Conservation (phyloP, 2,797 vertebrate genomes). For the Phalloptychus januarius region DNA sequence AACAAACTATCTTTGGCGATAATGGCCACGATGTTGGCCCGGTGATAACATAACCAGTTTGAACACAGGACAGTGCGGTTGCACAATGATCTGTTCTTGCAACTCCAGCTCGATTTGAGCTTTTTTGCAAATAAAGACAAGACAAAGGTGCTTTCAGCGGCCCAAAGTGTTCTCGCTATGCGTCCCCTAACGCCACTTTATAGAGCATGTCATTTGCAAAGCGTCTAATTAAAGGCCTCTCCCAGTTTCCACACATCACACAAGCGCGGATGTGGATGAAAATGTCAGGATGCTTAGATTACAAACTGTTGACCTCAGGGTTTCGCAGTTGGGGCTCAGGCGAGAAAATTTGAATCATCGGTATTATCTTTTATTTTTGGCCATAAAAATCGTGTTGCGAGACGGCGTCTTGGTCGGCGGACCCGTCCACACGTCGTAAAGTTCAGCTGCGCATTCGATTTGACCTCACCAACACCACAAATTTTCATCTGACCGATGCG, state of each 20-base stretch:
- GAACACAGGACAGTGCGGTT: neutral
- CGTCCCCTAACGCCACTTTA: slow-evolving; percentile 39
- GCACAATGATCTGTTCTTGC: neutral
- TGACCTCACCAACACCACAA: neutral
- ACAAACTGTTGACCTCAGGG: slow-evolving; percentile 12
- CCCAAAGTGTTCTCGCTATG: neutral
- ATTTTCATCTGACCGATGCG: neutral
- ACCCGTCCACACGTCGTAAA: neutral
- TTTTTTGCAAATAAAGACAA: neutral
- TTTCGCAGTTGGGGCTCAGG: neutral
- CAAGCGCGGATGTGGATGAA: slow-evolving; percentile 44
- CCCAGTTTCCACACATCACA: slow-evolving; percentile 57
- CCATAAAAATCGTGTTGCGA: neutral
- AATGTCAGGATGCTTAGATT: slow-evolving; percentile 33
- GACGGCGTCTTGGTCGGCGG: neutral
- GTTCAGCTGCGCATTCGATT: neutral
- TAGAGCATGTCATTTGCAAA: slow-evolving; percentile 45
- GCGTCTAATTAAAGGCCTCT: slow-evolving; percentile 56
- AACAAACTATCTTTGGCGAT: neutral
- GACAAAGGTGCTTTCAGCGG: slow-evolving; percentile 3
- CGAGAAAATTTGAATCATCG: neutral
- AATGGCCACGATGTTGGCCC: neutral
- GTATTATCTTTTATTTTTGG: neutral
- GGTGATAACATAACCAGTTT: neutral
- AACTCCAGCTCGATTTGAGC: neutral